Conservation (phyloP, 1,140 invertebrate species). For the Rhopalosiphum padi region DNA sequence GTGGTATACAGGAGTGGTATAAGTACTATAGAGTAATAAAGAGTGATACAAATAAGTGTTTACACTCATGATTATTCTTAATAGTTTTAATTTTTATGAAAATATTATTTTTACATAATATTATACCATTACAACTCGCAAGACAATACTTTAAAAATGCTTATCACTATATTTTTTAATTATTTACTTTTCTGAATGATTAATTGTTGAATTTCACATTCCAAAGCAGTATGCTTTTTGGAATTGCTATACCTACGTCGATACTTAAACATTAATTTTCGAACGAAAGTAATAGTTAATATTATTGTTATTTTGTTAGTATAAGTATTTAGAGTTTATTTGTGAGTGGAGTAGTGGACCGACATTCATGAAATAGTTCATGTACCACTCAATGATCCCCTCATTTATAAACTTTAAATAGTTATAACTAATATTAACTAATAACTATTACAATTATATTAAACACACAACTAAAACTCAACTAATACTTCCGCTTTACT, state of each 20-base stretch:
- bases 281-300: not conserved
- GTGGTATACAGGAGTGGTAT: not conserved
- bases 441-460: not conserved
- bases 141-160: not conserved
- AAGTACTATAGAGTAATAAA: not conserved
- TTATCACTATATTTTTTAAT: not conserved
- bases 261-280: not conserved
- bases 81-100: not conserved
- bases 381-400: not conserved
- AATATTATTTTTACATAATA: not conserved
- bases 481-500: not conserved
- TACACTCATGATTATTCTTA: not conserved
- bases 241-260: too few species aligned
- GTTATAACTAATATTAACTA: not conserved
- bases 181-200: not conserved
- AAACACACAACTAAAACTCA: not conserved
- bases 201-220: not conserved
- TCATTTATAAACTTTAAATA: not conserved
- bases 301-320: not conserved
- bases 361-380: too few species aligned
- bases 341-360: not conserved
- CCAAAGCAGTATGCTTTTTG: too few species aligned
- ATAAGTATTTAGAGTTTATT: not conserved
- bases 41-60: not conserved
- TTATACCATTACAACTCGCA: not conserved